Evolutionary conservation across 2,113 vertebrate species (phyloP).

Genomic region (Clinocottus analis): DNA sequence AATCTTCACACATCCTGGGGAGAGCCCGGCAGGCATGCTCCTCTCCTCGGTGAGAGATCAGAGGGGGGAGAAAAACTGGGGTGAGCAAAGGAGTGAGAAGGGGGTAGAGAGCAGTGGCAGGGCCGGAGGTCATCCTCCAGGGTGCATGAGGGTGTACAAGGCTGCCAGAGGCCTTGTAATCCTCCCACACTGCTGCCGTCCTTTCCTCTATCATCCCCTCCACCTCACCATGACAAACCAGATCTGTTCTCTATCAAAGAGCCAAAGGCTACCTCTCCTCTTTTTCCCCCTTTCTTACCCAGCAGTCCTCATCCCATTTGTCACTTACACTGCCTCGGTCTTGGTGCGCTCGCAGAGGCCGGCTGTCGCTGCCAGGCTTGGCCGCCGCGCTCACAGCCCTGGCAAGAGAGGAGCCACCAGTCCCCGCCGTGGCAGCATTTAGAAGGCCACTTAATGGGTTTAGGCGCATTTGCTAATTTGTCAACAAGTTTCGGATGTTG

Average conservation of each 20-base stretch:
- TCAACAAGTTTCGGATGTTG: slow-evolving; percentile 67
- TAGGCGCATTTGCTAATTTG: slow-evolving; percentile 71
- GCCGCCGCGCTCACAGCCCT: slow-evolving; percentile 37
- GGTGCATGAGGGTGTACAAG: slow-evolving; percentile 10
- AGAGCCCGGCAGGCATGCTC: slow-evolving; percentile 27
- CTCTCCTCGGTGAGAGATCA: background rate
- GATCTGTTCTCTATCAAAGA: slow-evolving; percentile 74
- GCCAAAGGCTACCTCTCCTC: slow-evolving; percentile 61
- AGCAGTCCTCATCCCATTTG: slow-evolving; percentile 53
- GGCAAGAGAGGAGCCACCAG: slow-evolving; percentile 51
- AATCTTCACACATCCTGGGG: slow-evolving; percentile 47
- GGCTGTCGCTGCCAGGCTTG: slow-evolving; percentile 37
- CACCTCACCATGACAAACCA: slow-evolving; percentile 75
- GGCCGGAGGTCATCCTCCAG: slow-evolving; percentile 50
- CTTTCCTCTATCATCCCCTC: slow-evolving; percentile 50
- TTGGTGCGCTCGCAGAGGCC: slow-evolving; percentile 40
- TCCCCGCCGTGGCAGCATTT: slow-evolving; percentile 54
- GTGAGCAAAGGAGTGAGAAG: background rate
- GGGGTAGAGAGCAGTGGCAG: background rate
- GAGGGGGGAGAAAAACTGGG: background rate
- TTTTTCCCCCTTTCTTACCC: slow-evolving; percentile 47
- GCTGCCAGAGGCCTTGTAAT: slow-evolving; percentile 69
- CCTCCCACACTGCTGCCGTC: no score
- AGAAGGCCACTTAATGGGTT: slow-evolving; percentile 69
- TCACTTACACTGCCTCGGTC: slow-evolving; percentile 48